Conservation (phyloP, 2,113 vertebrate species). For the Microcebus murinus region DNA sequence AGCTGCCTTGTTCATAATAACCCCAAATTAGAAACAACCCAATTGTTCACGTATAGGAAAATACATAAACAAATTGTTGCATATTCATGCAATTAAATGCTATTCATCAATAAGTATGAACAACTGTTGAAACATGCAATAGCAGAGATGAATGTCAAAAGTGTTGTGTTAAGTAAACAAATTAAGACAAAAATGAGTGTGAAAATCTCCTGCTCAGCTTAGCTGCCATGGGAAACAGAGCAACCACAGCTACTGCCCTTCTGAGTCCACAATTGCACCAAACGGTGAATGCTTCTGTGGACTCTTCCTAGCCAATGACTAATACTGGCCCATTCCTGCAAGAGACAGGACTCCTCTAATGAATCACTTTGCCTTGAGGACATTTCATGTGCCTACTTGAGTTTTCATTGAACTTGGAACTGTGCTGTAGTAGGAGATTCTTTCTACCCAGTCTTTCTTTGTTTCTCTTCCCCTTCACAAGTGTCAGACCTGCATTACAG, state of each 20-base stretch:
- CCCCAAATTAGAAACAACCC: background rate
- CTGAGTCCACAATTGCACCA: too few relatives aligned
- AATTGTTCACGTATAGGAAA: background rate
- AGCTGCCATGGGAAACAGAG: too few relatives aligned
- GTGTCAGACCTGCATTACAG: background rate
- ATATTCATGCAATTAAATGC: background rate
- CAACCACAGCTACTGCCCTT: too few relatives aligned
- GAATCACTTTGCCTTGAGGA: background rate
- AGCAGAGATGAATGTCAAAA: background rate
- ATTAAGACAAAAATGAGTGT: background rate
- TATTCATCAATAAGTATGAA: background rate
- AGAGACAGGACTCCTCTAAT: too few relatives aligned
- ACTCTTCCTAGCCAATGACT: accelerated
- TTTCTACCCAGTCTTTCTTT: background rate
- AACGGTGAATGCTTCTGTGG: background rate
- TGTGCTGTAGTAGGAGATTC: background rate
- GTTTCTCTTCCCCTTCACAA: background rate
- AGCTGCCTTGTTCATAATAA: background rate
- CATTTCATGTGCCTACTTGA: background rate
- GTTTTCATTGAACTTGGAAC: too few relatives aligned
- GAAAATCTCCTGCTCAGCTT: background rate
- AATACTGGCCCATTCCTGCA: background rate
- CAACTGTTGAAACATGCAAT: background rate
- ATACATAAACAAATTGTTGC: background rate
- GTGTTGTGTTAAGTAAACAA: background rate